Evolutionary conservation across 2,113 vertebrate species (phyloP).

Genomic region (Ibidorhyncha struthersii): DNA sequence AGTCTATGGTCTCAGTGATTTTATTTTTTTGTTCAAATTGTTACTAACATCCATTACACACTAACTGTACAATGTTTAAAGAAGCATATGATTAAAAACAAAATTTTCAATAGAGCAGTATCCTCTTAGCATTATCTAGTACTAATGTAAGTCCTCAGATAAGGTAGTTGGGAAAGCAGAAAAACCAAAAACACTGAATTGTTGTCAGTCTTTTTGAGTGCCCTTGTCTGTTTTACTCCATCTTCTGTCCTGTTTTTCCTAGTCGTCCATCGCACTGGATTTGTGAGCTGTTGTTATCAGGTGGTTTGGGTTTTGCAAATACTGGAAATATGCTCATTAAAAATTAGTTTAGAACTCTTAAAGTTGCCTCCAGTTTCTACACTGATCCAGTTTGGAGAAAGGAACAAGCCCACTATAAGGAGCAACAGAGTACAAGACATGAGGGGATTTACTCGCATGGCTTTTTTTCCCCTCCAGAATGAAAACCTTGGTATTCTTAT

Average conservation of each 20-base stretch:
- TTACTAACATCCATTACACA: background rate
- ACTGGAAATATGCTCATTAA: background rate
- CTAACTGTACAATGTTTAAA: background rate
- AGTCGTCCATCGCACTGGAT: background rate
- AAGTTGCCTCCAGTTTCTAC: background rate
- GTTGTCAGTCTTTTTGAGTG: background rate
- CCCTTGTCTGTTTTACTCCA: background rate
- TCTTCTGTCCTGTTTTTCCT: background rate
- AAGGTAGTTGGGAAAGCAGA: background rate
- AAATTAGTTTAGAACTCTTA: background rate
- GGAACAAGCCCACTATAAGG: background rate
- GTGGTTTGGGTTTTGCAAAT: background rate
- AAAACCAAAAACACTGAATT: background rate
- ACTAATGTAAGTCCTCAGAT: background rate
- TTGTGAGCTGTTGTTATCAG: background rate
- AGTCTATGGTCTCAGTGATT: background rate
- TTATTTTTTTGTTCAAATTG: background rate
- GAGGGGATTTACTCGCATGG: background rate
- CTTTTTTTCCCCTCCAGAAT: background rate
- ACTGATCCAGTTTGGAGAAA: background rate
- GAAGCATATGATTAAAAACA: background rate
- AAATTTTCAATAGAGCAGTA: background rate
- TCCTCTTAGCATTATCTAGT: background rate
- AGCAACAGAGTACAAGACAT: background rate
- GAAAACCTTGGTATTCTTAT: background rate